Conservation (phyloP, 2,113 vertebrate genomes). For the Phaethon lepturus region DNA sequence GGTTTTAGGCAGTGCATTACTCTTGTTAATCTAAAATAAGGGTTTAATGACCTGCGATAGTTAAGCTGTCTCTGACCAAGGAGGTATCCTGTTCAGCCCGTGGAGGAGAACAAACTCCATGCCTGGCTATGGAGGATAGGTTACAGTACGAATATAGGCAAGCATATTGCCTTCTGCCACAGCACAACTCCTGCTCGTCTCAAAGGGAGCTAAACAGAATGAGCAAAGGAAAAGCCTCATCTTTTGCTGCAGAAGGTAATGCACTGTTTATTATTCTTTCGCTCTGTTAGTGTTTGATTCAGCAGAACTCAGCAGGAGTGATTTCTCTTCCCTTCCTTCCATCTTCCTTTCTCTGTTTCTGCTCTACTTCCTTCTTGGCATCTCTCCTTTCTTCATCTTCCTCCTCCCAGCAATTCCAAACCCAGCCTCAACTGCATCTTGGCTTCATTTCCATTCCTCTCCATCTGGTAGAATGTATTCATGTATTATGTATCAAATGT, state of each 20-base stretch:
- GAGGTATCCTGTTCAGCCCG: not conserved
- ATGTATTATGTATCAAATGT: conserved; percentile 45
- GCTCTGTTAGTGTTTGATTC: not conserved
- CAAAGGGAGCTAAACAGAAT: not conserved
- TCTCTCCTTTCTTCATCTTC: not conserved
- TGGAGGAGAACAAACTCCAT: not conserved
- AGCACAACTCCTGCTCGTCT: not conserved
- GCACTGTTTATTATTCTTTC: not conserved
- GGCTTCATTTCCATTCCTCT: conserved; percentile 33
- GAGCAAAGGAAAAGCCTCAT: not conserved
- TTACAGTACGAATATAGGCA: accelerated
- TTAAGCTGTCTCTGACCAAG: not conserved
- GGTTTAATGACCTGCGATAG: not conserved
- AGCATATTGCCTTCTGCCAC: not conserved
- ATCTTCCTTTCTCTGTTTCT: conserved; percentile 19
- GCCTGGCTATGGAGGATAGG: not conserved
- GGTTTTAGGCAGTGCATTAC: not conserved
- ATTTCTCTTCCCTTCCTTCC: not conserved
- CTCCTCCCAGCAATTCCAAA: conserved; percentile 17
- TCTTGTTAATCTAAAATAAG: not conserved
- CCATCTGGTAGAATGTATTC: conserved; percentile 43
- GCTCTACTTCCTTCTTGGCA: conserved; percentile 54
- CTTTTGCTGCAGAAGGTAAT: not conserved
- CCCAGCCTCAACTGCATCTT: not conserved
- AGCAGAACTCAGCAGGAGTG: not conserved